Conservation (phyloP, 1,140 invertebrate genomes). For the Leptonema lineaticorne region DNA sequence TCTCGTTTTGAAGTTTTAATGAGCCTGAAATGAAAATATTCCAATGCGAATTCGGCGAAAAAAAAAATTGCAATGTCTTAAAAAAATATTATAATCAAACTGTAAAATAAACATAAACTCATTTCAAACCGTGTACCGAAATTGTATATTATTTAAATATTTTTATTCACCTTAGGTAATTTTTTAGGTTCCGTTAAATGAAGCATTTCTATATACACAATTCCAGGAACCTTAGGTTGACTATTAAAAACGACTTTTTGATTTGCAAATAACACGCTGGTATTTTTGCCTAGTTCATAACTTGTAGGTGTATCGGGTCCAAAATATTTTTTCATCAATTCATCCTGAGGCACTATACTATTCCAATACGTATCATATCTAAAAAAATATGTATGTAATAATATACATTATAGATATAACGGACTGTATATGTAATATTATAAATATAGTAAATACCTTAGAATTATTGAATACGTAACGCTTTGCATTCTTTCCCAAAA, state of each 20-base stretch:
- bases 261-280: slow-evolving; percentile 21
- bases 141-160: no score
- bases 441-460: slow-evolving; percentile 1
- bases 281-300: slow-evolving; percentile 7
- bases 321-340: slow-evolving; percentile 15
- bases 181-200: slow-evolving; percentile 12
- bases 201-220: slow-evolving; percentile 27
- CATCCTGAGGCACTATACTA: background rate
- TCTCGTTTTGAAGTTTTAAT: background rate
- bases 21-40: no score
- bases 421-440: background rate
- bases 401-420: background rate
- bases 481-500: slow-evolving; percentile 23
- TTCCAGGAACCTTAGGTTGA: slow-evolving; percentile 16
- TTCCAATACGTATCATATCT: background rate
- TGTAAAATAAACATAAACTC: no score
- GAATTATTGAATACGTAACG: background rate
- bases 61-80: background rate
- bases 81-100: no score
- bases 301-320: slow-evolving; percentile 18
- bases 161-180: slow-evolving; percentile 19
- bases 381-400: no score
- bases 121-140: no score
- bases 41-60: no score
- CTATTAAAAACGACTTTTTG: slow-evolving; percentile 5